Evolutionary conservation across 2,113 vertebrate species (phyloP).

Genomic region (Datnioides undecimradiatus): DNA sequence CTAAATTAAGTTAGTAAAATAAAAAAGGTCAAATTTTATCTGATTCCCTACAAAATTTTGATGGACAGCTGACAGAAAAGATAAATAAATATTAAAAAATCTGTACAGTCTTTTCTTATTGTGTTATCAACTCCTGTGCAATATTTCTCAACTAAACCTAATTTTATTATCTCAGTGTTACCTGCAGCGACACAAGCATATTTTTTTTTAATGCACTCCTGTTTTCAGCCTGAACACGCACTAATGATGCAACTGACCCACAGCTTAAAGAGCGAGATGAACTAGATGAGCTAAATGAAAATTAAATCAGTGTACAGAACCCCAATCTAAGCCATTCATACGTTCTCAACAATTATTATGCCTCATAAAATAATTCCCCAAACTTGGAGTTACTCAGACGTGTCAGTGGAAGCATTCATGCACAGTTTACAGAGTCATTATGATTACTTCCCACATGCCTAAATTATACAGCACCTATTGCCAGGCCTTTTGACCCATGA

Average conservation of each 20-base stretch:
- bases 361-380: constrained; percentile 39
- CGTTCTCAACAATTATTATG: background rate
- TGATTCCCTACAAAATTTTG: no score
- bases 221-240: background rate
- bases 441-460: constrained; percentile 48
- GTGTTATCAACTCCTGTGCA: background rate
- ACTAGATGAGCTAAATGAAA: background rate
- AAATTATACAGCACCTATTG: constrained; percentile 68
- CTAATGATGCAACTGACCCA: constrained; percentile 11
- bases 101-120: no score
- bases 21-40: no score
- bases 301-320: constrained; percentile 29
- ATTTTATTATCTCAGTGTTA: background rate
- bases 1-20: background rate
- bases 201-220: background rate
- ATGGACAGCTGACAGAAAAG: no score
- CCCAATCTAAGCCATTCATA: background rate
- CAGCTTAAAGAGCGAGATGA: background rate
- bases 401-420: constrained; percentile 29
- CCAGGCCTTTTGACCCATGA: constrained; percentile 69
- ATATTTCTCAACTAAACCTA: background rate
- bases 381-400: constrained; percentile 17
- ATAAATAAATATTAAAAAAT: no score
- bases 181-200: background rate
- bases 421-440: constrained; percentile 62